Base-by-base conservation (phyloP, 2,888 invertebrate species). In the Parnassius glacialis region DNA sequence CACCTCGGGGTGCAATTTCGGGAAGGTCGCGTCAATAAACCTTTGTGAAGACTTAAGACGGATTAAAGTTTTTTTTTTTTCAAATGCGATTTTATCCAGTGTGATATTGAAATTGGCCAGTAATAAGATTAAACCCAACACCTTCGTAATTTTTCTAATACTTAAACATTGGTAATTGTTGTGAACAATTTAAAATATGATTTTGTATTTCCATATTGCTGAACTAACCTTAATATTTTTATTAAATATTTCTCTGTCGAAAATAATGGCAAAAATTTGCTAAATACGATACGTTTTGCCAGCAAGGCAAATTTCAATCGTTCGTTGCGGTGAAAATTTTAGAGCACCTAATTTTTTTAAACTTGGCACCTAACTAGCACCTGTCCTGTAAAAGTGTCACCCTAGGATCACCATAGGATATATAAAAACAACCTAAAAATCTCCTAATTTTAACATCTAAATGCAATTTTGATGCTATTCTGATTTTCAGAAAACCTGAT, bases 1-100 rank as follows among this genome's bases (percentile, higher is more conserved):
- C 71, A 60, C 72, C 70, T 64, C 71, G 65, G 70, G 72, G 71
- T 67, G 64, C 65, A 65, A 66, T 74, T 71, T 74, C 67, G 59
- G 65, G 71, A 72, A 75, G 69, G 71, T 65, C 62, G 67, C 52
- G 44, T 51, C 51, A 45, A 50, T 52, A 59, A 62, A 59, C 55
- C 59, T 52, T 47, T 56, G n/a, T 56, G n/a, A 25, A 47, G 47
- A 45, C 42, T 63, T 54, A 61, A 64, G 58, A n/a, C 42, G 61
- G 54, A 44, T 56, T 57, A 45, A 47, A 45, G 45, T 7, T 59
- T 63, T 63, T 16, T 63, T 63, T 16, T 25, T 60, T 10, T 25
- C 25, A 34, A n/a, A 9, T 16, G 43, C 20, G 59, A 59, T 59
- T 63, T 58, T 54, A 62, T 52, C 57, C 53, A n/a, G 11, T 25